A percentile compares a stretch with the other conserved stretches of the same genome.
Evolutionary conservation across 2,797 vertebrate species (phyloP).

Genomic region (Chelon auratus): DNA sequence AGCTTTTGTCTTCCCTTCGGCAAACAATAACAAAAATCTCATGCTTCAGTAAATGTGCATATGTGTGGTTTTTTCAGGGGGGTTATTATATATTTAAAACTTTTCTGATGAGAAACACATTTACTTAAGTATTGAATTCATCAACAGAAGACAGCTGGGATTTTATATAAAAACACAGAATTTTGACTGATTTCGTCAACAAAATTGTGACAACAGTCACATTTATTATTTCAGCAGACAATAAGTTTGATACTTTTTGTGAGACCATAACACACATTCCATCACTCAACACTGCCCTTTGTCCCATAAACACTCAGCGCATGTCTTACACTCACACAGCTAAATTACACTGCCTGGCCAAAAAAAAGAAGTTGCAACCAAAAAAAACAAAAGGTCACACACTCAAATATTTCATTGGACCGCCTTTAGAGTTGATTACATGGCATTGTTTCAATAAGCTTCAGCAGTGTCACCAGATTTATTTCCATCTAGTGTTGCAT

Average conservation of each 20-base stretch:
- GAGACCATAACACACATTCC: conserved; percentile 45
- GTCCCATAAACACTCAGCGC: conserved; percentile 17
- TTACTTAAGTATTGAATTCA: background rate
- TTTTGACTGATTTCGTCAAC: conserved; percentile 26
- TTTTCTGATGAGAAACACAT: background rate
- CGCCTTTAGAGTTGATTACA: too few species aligned
- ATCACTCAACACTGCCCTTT: conserved; percentile 23
- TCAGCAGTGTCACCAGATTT: too few species aligned
- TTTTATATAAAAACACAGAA: conserved; percentile 21
- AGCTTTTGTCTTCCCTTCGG: background rate
- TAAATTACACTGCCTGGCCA: background rate
- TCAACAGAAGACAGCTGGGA: background rate
- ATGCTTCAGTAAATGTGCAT: background rate
- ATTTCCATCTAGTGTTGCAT: too few species aligned
- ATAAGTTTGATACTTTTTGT: conserved; percentile 17
- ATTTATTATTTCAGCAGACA: conserved; percentile 56
- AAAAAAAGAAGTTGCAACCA: too few species aligned
- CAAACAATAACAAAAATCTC: background rate
- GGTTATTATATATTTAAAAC: background rate
- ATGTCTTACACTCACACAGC: conserved; percentile 21
- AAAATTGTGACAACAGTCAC: conserved; percentile 50
- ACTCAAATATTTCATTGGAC: too few species aligned
- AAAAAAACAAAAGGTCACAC: too few species aligned
- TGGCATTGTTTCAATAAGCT: too few species aligned
- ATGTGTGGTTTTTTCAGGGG: background rate